Base-by-base conservation (phyloP, 1,140 invertebrate species). In the Trigoniulus corallinus region DNA sequence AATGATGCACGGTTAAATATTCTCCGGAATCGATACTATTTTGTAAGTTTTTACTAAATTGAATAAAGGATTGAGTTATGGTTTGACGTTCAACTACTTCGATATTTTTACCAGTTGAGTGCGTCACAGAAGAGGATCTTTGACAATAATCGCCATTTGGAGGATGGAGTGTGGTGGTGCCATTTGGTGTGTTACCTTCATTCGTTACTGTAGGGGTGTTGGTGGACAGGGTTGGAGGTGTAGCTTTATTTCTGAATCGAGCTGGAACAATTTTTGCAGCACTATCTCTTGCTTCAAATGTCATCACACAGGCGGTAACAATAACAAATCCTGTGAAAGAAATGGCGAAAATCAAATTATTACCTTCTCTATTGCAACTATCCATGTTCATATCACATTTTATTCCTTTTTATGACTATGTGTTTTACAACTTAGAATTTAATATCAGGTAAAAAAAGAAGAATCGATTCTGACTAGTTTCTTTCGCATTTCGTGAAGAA, bases 261-360 rank as follows among this genome's bases (percentile, higher is more conserved):
- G 82, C 82, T 1, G 84, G 83, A 12, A 85, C 83, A 13, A 88
- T 83, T 63, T 88, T 89, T 0, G 83, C 84, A 0, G 84, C 84
- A 40, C 80, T 86, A 63, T 89, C 85, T 0, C 85, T 71, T 0
- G 85, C 84, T 62, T 91, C 87, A 59, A 91, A 92, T 0, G 87
- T 91, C 84, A 92, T 88, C n/a, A 93, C 88, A 57, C 86, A 91
- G 0, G 86, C 85, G 3, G 88, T 87, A 1, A 92, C 86, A 2
- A 93, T 84, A 50, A 91, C 88, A 61, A 93, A 88, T 18, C 85
- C 83, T 87, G 37, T 39, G 12, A n/a, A n/a, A n/a, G n/a, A n/a
- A n/a, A n/a, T n/a, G n/a, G n/a, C n/a, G n/a, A n/a, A n/a, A n/a
- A n/a, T n/a, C n/a, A n/a, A n/a, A n/a, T n/a, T n/a, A n/a, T n/a